A percentile compares a stretch with the other conserved stretches of the same genome.
These are phyloP conservation scores for Kryptolebias marmoratus DNA, from an alignment of 2,113 vertebrate species.

Conservation along the genomic window DNA sequence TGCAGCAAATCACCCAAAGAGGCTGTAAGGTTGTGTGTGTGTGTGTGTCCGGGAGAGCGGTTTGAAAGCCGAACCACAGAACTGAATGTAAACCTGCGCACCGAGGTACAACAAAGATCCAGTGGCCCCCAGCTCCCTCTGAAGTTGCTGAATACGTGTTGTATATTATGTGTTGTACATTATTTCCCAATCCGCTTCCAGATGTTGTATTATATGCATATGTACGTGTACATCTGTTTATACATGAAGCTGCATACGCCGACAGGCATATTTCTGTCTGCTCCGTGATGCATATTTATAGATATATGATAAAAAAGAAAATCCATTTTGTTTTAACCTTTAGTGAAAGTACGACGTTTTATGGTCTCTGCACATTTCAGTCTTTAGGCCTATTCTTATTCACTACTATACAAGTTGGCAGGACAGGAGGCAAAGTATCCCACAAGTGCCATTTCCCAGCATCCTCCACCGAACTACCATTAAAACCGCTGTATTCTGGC, in stretches of 20 bases:
- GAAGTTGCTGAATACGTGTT: constrained; percentile 59
- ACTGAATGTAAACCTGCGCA: constrained; percentile 75
- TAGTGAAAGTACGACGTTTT: constrained; percentile 69
- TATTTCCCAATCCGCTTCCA: constrained; percentile 62
- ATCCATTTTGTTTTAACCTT: constrained; percentile 71
- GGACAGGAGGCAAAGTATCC: constrained; percentile 69
- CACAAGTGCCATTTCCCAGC: constrained; percentile 80
- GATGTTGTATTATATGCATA: constrained; percentile 74
- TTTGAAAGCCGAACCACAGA: constrained; percentile 56
- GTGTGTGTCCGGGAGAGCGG: constrained; percentile 35
- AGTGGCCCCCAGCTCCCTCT: constrained; percentile 27
- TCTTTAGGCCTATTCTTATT: constrained; percentile 46
- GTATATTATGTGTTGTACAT: constrained; percentile 72
- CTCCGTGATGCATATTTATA: constrained; percentile 73
- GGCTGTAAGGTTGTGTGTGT: constrained; percentile 40
- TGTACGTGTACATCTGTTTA: constrained; percentile 77
- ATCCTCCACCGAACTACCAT: constrained; percentile 54
- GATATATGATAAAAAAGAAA: constrained; percentile 69
- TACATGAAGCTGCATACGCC: constrained; percentile 66
- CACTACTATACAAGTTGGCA: constrained; percentile 66
- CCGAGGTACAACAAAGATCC: constrained; percentile 45
- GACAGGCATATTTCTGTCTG: constrained; percentile 54
- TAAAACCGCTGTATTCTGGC: constrained; percentile 39
- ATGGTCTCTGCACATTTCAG: constrained; percentile 60
- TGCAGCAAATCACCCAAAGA: constrained; percentile 67